These are phyloP conservation scores for Triplophysa bombifrons DNA, from an alignment of 2,797 vertebrate genomes.

Conservation along the genomic window DNA sequence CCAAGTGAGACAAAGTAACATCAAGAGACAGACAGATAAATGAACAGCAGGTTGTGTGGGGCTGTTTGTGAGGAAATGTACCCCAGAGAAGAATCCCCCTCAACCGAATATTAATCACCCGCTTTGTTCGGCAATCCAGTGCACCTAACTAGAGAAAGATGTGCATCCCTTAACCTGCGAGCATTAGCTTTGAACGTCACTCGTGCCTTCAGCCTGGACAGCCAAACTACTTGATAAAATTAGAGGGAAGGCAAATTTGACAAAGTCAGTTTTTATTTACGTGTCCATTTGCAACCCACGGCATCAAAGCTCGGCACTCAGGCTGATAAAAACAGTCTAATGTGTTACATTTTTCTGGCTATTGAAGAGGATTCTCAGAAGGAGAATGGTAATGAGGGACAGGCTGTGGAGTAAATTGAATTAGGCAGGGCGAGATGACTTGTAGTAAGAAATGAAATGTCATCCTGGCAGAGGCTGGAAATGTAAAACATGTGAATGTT, in stretches of 20 bases:
- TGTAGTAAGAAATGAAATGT: conserved; percentile 77
- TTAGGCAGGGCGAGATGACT: conserved; percentile 75
- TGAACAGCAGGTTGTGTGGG: conserved; percentile 11
- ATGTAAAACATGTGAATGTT: conserved; percentile 79
- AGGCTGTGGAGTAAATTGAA: conserved; percentile 76
- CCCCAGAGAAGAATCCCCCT: conserved; percentile 9
- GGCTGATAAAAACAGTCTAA: conserved; percentile 63
- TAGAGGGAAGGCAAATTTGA: conserved; percentile 21
- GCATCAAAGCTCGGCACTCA: conserved; percentile 52
- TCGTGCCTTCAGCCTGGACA: not conserved
- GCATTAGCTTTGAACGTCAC: conserved; percentile 37
- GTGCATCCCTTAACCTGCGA: conserved; percentile 53
- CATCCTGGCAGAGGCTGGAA: conserved; percentile 72
- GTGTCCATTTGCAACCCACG: conserved; percentile 34
- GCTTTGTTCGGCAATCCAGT: conserved; percentile 40
- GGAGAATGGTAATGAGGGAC: conserved; percentile 67
- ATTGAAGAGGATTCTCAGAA: conserved; percentile 42
- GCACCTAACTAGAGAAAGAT: conserved; percentile 62
- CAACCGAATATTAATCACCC: conserved; percentile 53
- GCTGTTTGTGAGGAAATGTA: conserved; percentile 21
- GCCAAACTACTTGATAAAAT: conserved; percentile 13
- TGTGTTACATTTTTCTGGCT: conserved; percentile 38
- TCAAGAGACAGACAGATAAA: conserved; percentile 30
- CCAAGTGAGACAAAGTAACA: conserved; percentile 12
- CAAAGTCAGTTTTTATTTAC: conserved; percentile 39